These are phyloP conservation scores for Tanypteryx hageni DNA, from an alignment of 2,888 invertebrate species.

Conservation along the genomic window DNA sequence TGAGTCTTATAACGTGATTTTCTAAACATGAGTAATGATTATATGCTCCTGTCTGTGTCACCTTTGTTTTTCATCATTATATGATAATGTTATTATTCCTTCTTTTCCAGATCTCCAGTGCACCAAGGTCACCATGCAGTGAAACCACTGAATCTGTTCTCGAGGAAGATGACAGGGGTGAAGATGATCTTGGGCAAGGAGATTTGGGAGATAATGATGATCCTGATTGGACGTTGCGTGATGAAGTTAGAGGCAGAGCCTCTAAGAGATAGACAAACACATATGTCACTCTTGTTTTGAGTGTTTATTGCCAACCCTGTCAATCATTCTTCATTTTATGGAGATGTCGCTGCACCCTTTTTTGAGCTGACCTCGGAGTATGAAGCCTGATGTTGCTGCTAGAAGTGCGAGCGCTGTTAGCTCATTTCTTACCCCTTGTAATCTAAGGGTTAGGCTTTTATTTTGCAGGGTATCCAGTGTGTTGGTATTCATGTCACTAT, in stretches of 20 bases:
- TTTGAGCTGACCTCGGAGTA: slow-evolving; percentile 7
- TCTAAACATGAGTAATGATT: too few species aligned
- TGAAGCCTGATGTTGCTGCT: slow-evolving; percentile 47
- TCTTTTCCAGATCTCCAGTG: slow-evolving; percentile 71
- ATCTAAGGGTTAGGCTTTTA: slow-evolving; percentile 39
- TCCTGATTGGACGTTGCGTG: slow-evolving; percentile 85
- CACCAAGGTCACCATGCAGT: slow-evolving; percentile 76
- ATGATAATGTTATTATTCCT: neutral
- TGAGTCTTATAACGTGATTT: too few species aligned
- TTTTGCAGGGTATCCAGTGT: slow-evolving; percentile 60
- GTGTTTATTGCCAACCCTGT: slow-evolving; percentile 4
- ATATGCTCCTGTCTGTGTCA: too few species aligned
- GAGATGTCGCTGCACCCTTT: slow-evolving; percentile 20
- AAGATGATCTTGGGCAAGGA: slow-evolving; percentile 31
- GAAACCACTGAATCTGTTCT: slow-evolving; percentile 78
- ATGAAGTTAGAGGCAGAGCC: slow-evolving; percentile 74
- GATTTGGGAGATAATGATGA: slow-evolving; percentile 85
- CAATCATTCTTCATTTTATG: slow-evolving; percentile 7
- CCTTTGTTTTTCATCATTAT: too few species aligned
- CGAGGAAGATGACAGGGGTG: slow-evolving; percentile 78
- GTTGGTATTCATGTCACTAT: slow-evolving; percentile 61
- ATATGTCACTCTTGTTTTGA: neutral
- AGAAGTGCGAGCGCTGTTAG: slow-evolving; percentile 32
- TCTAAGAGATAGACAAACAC: slow-evolving; percentile 17
- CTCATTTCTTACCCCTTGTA: slow-evolving; percentile 42